Evolutionary conservation across 1,140 invertebrate species (phyloP).

Genomic region (Ceratina australensis): DNA sequence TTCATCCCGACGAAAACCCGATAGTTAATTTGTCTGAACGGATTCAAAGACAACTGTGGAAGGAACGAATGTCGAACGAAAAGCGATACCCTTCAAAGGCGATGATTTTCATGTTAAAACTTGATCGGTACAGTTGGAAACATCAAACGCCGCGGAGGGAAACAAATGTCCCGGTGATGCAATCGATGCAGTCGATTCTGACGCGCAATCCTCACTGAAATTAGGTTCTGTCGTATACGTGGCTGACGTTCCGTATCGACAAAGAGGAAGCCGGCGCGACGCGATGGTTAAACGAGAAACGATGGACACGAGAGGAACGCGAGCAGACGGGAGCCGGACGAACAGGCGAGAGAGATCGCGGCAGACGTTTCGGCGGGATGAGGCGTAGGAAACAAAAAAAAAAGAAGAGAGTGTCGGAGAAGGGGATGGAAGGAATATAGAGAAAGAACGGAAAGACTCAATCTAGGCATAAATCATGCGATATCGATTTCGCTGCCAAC

Average conservation of each 20-base stretch:
- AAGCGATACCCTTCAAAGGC: background rate
- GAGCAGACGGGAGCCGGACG: no score
- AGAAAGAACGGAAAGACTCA: slow-evolving; percentile 66
- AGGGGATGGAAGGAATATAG: slow-evolving; percentile 2
- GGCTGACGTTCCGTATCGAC: slow-evolving; percentile 10
- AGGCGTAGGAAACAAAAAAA: no score
- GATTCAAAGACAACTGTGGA: no score
- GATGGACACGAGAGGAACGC: background rate
- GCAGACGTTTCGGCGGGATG: slow-evolving; percentile 20
- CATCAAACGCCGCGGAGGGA: background rate
- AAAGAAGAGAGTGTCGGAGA: background rate
- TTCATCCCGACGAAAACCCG: no score
- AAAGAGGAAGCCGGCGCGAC: background rate
- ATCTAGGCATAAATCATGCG: slow-evolving; percentile 68
- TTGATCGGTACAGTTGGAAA: background rate
- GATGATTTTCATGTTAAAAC: slow-evolving; percentile 20
- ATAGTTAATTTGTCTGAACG: no score
- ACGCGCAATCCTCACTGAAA: slow-evolving; percentile 29
- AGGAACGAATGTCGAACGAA: no score
- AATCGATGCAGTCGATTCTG: slow-evolving; percentile 24
- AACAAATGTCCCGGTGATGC: slow-evolving; percentile 6
- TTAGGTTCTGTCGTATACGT: slow-evolving; percentile 34
- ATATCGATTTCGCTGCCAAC: slow-evolving; percentile 64
- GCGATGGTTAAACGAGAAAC: background rate
- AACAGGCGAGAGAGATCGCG: background rate